Evolutionary conservation across 2,113 vertebrate species (phyloP).

Genomic region (Monopterus albus): DNA sequence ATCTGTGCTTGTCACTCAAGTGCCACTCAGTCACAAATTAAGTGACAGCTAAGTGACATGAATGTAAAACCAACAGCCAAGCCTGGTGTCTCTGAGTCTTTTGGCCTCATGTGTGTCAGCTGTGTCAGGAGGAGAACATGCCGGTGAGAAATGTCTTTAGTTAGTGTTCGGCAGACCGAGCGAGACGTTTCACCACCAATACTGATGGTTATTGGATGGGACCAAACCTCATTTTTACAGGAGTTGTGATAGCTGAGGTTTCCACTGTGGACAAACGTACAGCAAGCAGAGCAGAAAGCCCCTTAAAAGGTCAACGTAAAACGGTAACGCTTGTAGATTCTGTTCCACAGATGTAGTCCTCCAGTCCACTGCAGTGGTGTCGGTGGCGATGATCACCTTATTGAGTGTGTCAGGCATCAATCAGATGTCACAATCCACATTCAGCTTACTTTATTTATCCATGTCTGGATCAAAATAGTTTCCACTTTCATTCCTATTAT

Average conservation of each 20-base stretch:
- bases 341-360: not conserved
- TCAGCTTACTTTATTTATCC: not conserved
- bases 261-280: not conserved
- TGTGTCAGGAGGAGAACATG: not conserved
- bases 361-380: not conserved
- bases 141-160: not conserved
- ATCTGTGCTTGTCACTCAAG: conserved; percentile 10
- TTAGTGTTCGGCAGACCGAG: not conserved
- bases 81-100: conserved; percentile 11
- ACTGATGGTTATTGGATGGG: not conserved
- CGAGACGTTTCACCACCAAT: not conserved
- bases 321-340: not conserved
- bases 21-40: conserved; percentile 6
- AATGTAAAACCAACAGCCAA: conserved; percentile 1
- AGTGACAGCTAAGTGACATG: conserved; percentile 5
- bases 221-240: no score
- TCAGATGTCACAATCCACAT: no score
- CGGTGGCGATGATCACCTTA: no score
- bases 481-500: not conserved
- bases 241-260: not conserved
- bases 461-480: not conserved
- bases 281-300: not conserved
- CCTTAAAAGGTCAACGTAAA: no score
- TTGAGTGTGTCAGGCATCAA: no score
- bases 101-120: conserved; percentile 11